Conservation (phyloP, 2,113 vertebrate genomes). For the Sminthopsis crassicaudata region DNA sequence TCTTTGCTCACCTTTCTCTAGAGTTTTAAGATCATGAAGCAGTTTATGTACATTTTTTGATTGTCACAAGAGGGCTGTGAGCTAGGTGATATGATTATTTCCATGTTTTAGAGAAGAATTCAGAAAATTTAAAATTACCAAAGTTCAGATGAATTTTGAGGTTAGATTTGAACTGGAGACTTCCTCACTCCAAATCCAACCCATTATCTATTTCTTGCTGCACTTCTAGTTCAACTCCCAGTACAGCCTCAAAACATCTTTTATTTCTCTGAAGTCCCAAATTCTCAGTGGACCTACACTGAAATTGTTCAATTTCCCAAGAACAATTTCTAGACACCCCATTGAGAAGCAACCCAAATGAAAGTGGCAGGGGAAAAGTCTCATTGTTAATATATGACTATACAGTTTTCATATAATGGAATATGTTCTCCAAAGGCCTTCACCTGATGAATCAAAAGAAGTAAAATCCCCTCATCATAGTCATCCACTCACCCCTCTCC, state of each 20-base stretch:
- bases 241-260: neutral
- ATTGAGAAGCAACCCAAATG: slow-evolving; percentile 6
- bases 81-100: neutral
- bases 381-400: neutral
- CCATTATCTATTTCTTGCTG: neutral
- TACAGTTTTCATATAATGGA: slow-evolving; percentile 16
- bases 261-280: neutral
- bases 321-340: slow-evolving; percentile 4
- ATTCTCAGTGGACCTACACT: neutral
- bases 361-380: neutral
- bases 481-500: neutral
- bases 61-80: neutral
- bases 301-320: neutral
- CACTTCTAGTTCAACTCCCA: neutral
- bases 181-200: neutral
- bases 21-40: neutral
- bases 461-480: neutral
- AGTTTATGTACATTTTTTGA: neutral
- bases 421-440: slow-evolving; percentile 13
- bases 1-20: neutral
- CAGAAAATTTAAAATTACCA: neutral
- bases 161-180: neutral
- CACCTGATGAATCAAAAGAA: slow-evolving; percentile 39
- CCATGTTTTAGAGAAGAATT: neutral
- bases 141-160: neutral